Percentiles rank a stretch among this genome's conserved stretches.
phyloP scores from a whole-genome alignment of 2,888 invertebrate genomes.

The Colostygia pectinataria region DNA sequence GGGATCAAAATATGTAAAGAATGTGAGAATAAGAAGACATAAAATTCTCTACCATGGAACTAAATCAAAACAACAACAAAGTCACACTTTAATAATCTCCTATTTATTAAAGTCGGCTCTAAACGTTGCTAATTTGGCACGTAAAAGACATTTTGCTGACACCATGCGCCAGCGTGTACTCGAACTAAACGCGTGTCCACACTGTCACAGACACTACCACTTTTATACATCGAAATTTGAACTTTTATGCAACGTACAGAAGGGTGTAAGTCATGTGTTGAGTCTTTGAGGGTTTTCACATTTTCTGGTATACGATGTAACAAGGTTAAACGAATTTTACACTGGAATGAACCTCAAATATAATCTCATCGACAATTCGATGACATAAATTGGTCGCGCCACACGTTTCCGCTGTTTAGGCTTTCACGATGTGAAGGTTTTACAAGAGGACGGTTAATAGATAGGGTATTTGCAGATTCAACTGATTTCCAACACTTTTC shows the following conservation, averaged over 20 bases:
- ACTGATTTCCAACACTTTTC: not conserved
- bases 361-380: conserved; percentile 29
- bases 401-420: conserved; percentile 21
- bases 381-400: conserved; percentile 17
- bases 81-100: not conserved
- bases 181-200: conserved; percentile 4
- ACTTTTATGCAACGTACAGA: not conserved
- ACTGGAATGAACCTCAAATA: conserved; percentile 29
- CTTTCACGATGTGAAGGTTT: conserved; percentile 9
- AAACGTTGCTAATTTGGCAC: conserved; percentile 14
- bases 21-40: too few species aligned
- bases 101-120: not conserved
- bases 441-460: not conserved
- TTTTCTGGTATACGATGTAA: conserved; percentile 19
- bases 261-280: not conserved
- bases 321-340: conserved; percentile 29
- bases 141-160: conserved; percentile 13
- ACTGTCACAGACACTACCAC: not conserved
- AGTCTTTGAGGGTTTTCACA: not conserved
- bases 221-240: not conserved
- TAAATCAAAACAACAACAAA: too few species aligned
- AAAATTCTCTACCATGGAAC: too few species aligned
- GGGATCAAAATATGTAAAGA: too few species aligned
- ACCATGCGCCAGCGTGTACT: conserved; percentile 1
- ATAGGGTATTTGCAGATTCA: not conserved